Evolutionary conservation across 1,140 invertebrate genomes (phyloP).

Genomic region (Brachystomella parvula): DNA sequence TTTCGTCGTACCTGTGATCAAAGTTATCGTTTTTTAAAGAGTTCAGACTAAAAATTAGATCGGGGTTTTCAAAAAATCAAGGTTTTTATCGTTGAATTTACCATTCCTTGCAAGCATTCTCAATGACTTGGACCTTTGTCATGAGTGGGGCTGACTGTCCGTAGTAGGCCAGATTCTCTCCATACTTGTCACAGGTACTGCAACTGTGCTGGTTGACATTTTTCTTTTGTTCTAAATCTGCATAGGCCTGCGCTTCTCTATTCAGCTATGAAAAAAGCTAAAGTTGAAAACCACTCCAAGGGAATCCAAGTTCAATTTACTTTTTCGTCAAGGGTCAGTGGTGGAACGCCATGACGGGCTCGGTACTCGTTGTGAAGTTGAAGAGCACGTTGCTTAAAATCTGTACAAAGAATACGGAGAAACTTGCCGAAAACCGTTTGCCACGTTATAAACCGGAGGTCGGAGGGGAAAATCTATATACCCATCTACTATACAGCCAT

Average conservation of each 20-base stretch:
- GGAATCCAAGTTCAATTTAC: neutral
- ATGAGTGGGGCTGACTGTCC: neutral
- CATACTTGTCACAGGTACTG: constrained; percentile 10
- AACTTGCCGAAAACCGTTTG: too few relatives aligned
- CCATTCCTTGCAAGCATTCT: constrained; percentile 5
- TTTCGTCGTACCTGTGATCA: constrained; percentile 10
- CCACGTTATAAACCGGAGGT: too few relatives aligned
- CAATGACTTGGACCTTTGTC: neutral
- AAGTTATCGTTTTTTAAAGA: neutral
- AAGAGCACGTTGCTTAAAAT: neutral
- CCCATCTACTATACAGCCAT: too few relatives aligned
- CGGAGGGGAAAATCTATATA: too few relatives aligned
- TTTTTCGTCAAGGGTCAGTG: neutral
- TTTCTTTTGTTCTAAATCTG: neutral
- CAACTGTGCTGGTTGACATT: constrained; percentile 14
- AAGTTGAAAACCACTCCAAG: neutral
- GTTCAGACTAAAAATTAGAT: neutral
- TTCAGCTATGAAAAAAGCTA: constrained; percentile 2
- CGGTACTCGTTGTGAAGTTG: constrained; percentile 1
- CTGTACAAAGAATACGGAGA: neutral
- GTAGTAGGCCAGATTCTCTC: constrained; percentile 12
- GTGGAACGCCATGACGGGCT: neutral
- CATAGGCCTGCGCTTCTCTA: constrained; percentile 9
- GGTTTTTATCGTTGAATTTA: neutral
- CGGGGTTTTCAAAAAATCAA: neutral